Base-by-base conservation (phyloP, 2,113 vertebrate species). In the Pipa parva region DNA sequence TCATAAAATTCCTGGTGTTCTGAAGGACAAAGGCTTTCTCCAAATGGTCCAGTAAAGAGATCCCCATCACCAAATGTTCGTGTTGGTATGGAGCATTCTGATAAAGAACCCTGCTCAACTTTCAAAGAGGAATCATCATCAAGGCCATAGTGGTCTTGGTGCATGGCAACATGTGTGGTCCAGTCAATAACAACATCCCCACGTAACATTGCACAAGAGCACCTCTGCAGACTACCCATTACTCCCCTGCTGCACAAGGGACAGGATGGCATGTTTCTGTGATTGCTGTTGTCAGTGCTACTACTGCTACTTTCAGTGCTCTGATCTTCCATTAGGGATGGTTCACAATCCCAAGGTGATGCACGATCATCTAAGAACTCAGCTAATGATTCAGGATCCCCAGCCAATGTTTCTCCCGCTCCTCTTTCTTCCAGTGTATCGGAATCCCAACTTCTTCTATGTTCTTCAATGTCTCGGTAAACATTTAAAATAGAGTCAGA, bases 1-100 rank as follows among this genome's bases (percentile, higher is more conserved):
- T 91, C 91, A 22, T 89, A 78, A 64, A 84, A 90, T 71, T 91
- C 87, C 0, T 70, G 66, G 57, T 61, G 58, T 39, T 70, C 58
- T 60, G 66, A 36, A 39, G 66, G 55, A 54, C 66, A 70, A 61
- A 70, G 66, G 37, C 66, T 70, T 12, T 70, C 66, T 25, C 66
- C 66, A 61, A 61, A 70, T 8, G 66, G 58, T 45, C 66, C 66
- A 54, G 66, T 31, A 54, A 61, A 70, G 2, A 70, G 57, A 29
- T 70, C 66, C 22, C 66, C 57, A 54, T 70, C 66, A 29, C 66
- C 66, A 70, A 54, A 70, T 39, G 66, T 54, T 61, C 78, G 76
- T 63, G 77, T 73, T 21, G 75, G 59, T 46, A 79, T 26, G 4
- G 83, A 79, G 61, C 83, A 57, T 50, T 85, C 81, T 59, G 83